Base-by-base conservation (phyloP, 1,140 invertebrate species). In the Drosophila navojoa region DNA sequence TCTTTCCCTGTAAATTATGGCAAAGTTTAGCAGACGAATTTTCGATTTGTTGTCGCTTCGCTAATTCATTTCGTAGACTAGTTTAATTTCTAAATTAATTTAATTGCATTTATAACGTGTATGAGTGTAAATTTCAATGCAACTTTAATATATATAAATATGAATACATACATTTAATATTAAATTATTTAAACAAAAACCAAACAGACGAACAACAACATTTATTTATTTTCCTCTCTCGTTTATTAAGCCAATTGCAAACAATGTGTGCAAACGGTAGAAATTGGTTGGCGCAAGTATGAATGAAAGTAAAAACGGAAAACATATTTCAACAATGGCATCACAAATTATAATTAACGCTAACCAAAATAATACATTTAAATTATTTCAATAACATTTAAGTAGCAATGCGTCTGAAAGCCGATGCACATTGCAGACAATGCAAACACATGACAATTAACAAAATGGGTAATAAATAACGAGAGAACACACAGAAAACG, bases 21-120 rank as follows among this genome's bases (percentile, higher is more conserved):
- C 80, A 82, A 76, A 76, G 52, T 50, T 53, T 61, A 29, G 59
- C 60, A 75, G 61, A 52, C 49, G 42, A 68, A 76, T 76, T 57
- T 57, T 22, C 70, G n/a, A 58, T 75, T 70, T 75, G 67, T 59
- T 70, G 67, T 75, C 72, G 77, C 81, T 86, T 72, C 61, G 71
- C 78, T 10, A 64, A 50, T 86, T 81, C 55, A 89, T 82, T 81
- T 82, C 66, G 35, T 78, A 82, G 80, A 89, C 79, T 89, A 84
- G 76, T 77, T 84, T 87, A 82, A 87, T 82, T 89, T 87, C 67
- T 77, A 87, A 87, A 89, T 89, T 89, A 87, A 69, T 87, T 87
- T 79, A 86, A 77, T 76, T 59, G 76, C 81, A 90, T 90, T 90
- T 76, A 69, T 71, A 79, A 81, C 58, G 42, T 63, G 70, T 81